Evolutionary conservation across 2,888 invertebrate genomes (phyloP), one percentile per base, ranked within the genome.

Genomic region (Pollenia amentaria): DNA sequence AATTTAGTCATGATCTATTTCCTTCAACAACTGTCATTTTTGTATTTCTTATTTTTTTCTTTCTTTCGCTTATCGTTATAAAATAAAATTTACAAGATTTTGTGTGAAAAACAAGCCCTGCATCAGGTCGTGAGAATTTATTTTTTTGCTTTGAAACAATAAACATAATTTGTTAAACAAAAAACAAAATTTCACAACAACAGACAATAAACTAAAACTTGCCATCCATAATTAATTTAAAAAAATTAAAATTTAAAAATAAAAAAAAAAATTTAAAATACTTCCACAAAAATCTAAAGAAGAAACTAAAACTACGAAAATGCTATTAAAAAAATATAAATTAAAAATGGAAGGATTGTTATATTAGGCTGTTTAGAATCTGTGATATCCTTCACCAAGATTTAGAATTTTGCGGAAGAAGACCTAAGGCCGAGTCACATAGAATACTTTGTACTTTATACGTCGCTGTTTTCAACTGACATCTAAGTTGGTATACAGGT

Each of bases 11-110:
- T 64, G 80, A 72, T 80, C 73, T 80, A 80, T 73, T 67, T 81
- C 65, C 65, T 9, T 9, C n/a, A n/a, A 53, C 73, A 67, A 77
- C 70, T 83, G 62, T 70, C 73, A 77, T 72, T 83, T 83, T 83
- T 83, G 65, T 40, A 18, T 7, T 55, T 81, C 38, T 29, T 51
- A 21, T 69, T 48, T 46, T 12, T 42, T 14, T 14, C 7, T 16
- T 40, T 14, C 14, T 69, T 60, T 48, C 7, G 44, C 1, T 29
- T 29, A 6, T 4, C n/a, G 11, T 7, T 40, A 11, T 29, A 57
- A 11, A 9, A 48, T 46, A 16, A 55, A 55, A 21, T 14, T 48
- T 57, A 11, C 67, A 48, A 21, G 48, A 48, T 46, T 51, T 72
- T 73, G 80, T 73, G 46, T 42, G 44, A 65, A 80, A 80, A 55